Base-by-base conservation (phyloP, 2,888 invertebrate genomes). In the Agrilus biguttatus region DNA sequence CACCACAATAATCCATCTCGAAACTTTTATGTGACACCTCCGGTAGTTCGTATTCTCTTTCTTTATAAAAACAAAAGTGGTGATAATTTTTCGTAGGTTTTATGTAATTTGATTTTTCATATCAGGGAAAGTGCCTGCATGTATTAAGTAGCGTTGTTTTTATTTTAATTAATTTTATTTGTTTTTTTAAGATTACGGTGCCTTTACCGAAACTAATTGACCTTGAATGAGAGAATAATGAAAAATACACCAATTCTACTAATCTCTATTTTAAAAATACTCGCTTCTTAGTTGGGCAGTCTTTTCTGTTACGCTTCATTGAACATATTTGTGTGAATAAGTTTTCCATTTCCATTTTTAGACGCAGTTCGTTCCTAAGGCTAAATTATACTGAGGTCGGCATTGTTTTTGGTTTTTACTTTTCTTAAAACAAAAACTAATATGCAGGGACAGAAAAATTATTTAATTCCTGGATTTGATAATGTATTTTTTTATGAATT, bases 181-280 rank as follows among this genome's bases (percentile, higher is more conserved):
- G 41, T 46, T 43, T 42, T n/a, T 46, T 44, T 47, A 50, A 49
- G 49, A 49, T 48, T 46, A 46, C 47, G 52, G 52, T 52, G 52
- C 52, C 52, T 52, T 49, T 45, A 36, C 43, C 40, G 43, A 45
- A 38, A 39, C 45, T 39, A 34, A 39, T 41, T 41, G 45, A 35
- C 42, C 34, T 35, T 37, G 13, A 37, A 36, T 19, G 38, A 37
- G 21, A 21, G 5, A 21, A 21, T 21, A 17, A 32, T 37, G 23
- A 38, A 37, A 41, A 36, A 49, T 44, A 47, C 47, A 47, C 46
- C 49, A 50, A 46, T 47, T 45, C 43, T 45, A 47, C 48, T 45
- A 47, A 47, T 47, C 43, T 42, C 45, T 45, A 42, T 46, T 48
- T 45, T 41, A 43, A 44, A 47, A 50, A 50, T 50, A 50, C 50